A percentile compares a stretch with the other conserved stretches of the same genome.
These are phyloP conservation scores for Eriocheir sinensis DNA, from an alignment of 1,140 invertebrate species.

Conservation along the genomic window DNA sequence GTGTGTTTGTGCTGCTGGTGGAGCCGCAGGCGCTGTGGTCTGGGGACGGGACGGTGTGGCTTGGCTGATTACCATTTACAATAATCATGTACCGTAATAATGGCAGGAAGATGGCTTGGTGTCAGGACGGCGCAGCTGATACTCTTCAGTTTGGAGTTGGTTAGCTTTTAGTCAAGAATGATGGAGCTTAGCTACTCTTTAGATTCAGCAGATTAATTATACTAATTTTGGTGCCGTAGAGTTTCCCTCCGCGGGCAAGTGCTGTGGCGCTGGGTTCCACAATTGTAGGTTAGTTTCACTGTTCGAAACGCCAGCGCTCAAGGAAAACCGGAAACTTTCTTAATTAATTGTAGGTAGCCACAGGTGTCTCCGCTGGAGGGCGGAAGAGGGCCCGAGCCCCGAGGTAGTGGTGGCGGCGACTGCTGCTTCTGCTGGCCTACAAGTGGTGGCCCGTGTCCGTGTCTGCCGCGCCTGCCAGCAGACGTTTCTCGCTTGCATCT, in stretches of 20 bases:
- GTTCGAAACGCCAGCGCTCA: neutral
- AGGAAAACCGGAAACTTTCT: neutral
- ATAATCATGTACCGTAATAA: neutral
- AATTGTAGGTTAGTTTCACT: too few relatives aligned
- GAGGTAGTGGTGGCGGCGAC: neutral
- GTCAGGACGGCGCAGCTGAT: neutral
- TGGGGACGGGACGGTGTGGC: neutral
- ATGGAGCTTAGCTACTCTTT: too few relatives aligned
- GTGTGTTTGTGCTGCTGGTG: neutral
- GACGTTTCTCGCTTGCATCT: neutral
- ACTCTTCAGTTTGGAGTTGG: neutral
- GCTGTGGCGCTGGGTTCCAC: too few relatives aligned
- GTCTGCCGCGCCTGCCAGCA: neutral
- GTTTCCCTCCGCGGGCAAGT: too few relatives aligned
- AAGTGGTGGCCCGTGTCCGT: neutral
- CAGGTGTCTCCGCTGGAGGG: neutral
- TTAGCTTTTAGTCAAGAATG: neutral
- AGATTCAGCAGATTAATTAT: too few relatives aligned
- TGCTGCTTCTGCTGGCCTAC: neutral
- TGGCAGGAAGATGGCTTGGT: neutral
- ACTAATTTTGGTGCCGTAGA: too few relatives aligned
- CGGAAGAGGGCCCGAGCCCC: neutral
- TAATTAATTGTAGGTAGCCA: conserved; percentile 5
- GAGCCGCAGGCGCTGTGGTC: neutral
- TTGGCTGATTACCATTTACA: neutral